Conservation (phyloP, 2,113 vertebrate species). For the Brachypteracias leptosomus region DNA sequence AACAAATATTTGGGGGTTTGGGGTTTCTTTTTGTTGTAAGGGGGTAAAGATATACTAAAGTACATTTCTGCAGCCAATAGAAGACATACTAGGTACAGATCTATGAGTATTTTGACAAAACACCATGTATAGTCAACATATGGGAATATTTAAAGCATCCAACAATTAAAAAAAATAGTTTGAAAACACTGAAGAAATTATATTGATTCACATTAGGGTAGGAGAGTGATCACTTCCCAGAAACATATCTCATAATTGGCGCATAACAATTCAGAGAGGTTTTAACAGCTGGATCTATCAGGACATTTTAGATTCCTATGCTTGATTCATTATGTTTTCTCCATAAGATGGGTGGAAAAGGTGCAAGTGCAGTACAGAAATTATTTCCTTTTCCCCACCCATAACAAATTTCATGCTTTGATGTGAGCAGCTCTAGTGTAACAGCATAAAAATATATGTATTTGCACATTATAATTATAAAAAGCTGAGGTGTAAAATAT, state of each 20-base stretch:
- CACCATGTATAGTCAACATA: accelerated
- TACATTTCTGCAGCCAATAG: neutral
- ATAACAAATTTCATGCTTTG: neutral
- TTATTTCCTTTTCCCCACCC: neutral
- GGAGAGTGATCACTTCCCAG: neutral
- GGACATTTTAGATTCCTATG: neutral
- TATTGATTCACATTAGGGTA: neutral
- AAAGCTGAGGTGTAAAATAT: neutral
- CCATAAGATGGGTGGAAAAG: neutral
- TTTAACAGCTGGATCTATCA: neutral
- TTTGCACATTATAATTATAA: neutral
- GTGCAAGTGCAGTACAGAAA: neutral
- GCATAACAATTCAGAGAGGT: neutral
- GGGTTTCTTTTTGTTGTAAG: neutral
- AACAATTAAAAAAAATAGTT: neutral
- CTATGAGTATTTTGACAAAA: neutral
- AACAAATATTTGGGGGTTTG: accelerated
- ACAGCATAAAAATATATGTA: neutral
- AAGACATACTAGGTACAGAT: neutral
- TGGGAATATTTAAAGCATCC: neutral
- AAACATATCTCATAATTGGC: neutral
- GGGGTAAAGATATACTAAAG: neutral
- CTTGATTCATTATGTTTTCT: neutral
- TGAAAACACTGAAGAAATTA: neutral
- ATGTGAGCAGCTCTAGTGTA: neutral